Conservation (phyloP, 2,797 vertebrate species). For the Megalops cyprinoides region DNA sequence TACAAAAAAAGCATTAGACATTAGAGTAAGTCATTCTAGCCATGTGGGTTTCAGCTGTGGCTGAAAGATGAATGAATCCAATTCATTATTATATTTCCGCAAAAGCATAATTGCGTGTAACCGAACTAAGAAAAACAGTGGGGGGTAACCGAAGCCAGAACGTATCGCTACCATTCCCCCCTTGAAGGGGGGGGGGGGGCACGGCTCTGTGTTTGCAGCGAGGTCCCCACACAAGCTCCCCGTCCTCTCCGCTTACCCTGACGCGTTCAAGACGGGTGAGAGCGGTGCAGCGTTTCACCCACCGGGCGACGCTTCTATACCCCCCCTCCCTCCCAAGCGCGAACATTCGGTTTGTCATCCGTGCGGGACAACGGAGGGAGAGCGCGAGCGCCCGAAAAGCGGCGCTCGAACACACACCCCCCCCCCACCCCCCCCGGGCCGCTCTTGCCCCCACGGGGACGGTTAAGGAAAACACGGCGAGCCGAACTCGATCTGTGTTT, state of each 20-base stretch:
- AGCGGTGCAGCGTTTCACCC: constrained; percentile 22
- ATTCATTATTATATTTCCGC: constrained; percentile 46
- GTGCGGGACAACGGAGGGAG: not conserved
- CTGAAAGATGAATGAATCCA: constrained; percentile 38
- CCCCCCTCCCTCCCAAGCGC: not conserved
- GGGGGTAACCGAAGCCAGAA: constrained; percentile 53
- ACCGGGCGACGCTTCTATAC: not conserved
- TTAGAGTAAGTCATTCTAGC: constrained; percentile 29
- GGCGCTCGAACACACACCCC: not conserved
- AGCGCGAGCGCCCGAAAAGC: not conserved
- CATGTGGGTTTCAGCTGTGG: constrained; percentile 46
- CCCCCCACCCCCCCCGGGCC: too few relatives aligned
- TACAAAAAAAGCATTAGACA: constrained; percentile 35
- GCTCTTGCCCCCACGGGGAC: not conserved
- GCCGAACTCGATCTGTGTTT: constrained; percentile 13
- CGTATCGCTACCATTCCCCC: constrained; percentile 39
- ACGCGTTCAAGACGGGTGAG: constrained; percentile 37
- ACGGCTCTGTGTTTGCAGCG: not conserved
- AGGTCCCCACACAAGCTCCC: constrained; percentile 1
- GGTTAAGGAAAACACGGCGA: constrained; percentile 13
- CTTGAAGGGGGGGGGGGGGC: constrained; percentile 38
- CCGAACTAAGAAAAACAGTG: constrained; percentile 55
- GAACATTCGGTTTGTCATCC: not conserved
- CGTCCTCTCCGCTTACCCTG: not conserved
- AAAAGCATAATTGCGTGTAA: constrained; percentile 47